Evolutionary conservation across 1,140 invertebrate genomes (phyloP), one percentile per base, ranked within the genome.

Genomic region (Nephila pilipes): DNA sequence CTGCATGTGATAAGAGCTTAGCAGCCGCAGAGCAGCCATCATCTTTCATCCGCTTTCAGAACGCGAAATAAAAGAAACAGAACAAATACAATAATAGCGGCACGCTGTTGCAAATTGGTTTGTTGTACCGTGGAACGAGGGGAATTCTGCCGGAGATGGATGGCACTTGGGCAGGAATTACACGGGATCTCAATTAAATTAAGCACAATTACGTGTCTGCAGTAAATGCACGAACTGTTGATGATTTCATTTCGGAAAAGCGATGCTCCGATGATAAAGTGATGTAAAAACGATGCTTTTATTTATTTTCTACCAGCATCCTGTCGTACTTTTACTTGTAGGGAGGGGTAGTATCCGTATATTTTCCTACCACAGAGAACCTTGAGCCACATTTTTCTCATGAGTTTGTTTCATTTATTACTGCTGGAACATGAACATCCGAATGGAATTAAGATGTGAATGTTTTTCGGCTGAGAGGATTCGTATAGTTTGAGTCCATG

Each of bases 131-230:
- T 75, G 29, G 69, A 75, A 75, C 18, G 69, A 29, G 29, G 20
- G 16, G 29, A 36, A 29, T 75, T 38, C 83, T 16, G 8, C 6
- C 46, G 6, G 22, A 91, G 80, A 91, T 83, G 58, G 80, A 91
- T 91, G 65, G 89, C 32, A 25, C 36, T 32, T n/a, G 6, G 57
- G 89, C 80, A 60, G 63, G 89, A 91, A 91, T 90, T 90, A 90
- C 88, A 90, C 88, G 88, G 88, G 80, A 91, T 91, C 80, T 83
- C 89, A 91, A 91, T 91, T 91, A 91, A 91, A 91, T 91, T 91
- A 91, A 91, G 89, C 75, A 57, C 89, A 91, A 91, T 91, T 91
- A 91, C 89, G 57, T 63, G 89, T 91, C 89, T 65, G 57, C 79
- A 25, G 89, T 91, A 91, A 91, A 91, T 83, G 89, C 89, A 91